Percentiles rank a stretch among this genome's conserved stretches.
phyloP scores from a whole-genome alignment of 2,113 vertebrate species.

The Anser cygnoides region DNA sequence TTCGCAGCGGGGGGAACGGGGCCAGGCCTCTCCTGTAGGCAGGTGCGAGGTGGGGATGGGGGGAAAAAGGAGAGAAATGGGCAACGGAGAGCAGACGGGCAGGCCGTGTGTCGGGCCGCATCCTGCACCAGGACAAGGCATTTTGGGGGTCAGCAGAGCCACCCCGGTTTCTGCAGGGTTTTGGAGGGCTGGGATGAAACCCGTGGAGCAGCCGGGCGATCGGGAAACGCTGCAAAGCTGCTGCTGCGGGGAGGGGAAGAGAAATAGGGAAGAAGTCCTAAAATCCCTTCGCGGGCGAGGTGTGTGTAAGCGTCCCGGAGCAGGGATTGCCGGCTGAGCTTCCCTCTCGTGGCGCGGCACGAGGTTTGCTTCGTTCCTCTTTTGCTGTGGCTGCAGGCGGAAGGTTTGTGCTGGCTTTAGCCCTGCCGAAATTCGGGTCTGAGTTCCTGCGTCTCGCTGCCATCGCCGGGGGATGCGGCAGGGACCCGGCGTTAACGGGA shows the following conservation, averaged over 20 bases:
- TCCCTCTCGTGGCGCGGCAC: fast-evolving
- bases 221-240: not conserved
- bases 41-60: not conserved
- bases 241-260: not conserved
- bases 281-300: fast-evolving
- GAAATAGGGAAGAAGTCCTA: not conserved
- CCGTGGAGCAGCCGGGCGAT: no score
- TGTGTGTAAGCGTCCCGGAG: fast-evolving
- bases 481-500: fast-evolving
- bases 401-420: not conserved
- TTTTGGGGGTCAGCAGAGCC: not conserved
- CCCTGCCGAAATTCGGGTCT: not conserved
- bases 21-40: fast-evolving
- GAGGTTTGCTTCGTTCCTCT: fast-evolving
- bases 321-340: not conserved
- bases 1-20: fast-evolving
- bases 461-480: not conserved
- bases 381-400: fast-evolving
- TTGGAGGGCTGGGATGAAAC: no score
- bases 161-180: fast-evolving
- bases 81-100: no score
- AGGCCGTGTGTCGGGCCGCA: fast-evolving
- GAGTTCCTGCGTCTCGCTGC: not conserved
- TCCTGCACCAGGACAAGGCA: not conserved
- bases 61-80: not conserved